A percentile compares a stretch with the other conserved stretches of the same genome.
Evolutionary conservation across 2,797 vertebrate genomes (phyloP).

Genomic region (Cryptoblepharus egeriae): DNA sequence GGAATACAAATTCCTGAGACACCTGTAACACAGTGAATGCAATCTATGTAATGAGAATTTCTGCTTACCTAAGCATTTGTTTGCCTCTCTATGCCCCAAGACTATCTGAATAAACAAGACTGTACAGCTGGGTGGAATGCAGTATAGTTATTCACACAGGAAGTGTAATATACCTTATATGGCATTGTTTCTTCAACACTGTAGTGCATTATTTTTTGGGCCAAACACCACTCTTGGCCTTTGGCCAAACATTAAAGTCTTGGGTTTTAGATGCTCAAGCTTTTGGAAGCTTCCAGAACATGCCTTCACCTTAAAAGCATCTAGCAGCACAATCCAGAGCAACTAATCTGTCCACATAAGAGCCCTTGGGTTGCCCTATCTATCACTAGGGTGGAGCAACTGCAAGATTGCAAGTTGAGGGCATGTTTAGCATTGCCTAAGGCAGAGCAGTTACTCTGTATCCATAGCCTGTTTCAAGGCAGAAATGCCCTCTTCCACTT

Average conservation of each 20-base stretch:
- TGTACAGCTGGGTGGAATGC: neutral
- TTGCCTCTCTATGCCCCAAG: neutral
- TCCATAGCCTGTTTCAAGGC: too few species aligned
- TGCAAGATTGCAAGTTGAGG: too few species aligned
- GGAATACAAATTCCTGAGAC: slow-evolving; percentile 15
- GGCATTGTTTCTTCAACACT: neutral
- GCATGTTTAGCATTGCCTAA: too few species aligned
- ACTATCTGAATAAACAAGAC: neutral
- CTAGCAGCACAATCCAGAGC: too few species aligned
- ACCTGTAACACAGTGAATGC: neutral
- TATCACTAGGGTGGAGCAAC: too few species aligned
- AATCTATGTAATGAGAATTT: neutral
- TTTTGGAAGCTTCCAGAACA: neutral
- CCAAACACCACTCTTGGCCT: neutral
- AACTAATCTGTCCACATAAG: too few species aligned
- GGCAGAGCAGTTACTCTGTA: too few species aligned
- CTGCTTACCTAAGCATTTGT: neutral
- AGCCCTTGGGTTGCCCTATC: too few species aligned
- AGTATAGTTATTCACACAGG: neutral
- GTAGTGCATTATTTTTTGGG: neutral
- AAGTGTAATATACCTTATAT: neutral
- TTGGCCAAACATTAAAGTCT: too few species aligned
- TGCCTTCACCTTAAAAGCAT: neutral
- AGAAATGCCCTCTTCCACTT: too few species aligned
- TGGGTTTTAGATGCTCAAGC: neutral